Evolutionary conservation across 2,888 invertebrate genomes (phyloP).

Genomic region (Lypha dubia): DNA sequence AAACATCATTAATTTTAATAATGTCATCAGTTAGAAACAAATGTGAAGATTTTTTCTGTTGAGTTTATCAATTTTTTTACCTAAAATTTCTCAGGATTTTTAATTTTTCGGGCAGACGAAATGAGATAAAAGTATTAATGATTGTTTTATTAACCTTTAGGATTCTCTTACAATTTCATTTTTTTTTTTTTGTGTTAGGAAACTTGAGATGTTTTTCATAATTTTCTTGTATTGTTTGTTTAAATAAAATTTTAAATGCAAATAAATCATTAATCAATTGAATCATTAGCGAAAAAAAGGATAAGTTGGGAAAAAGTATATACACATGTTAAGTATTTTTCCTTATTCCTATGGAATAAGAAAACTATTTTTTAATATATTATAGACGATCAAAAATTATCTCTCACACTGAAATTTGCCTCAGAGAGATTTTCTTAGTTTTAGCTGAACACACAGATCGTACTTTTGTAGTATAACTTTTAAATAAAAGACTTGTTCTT

Average conservation of each 20-base stretch:
- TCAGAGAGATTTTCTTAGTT: no score
- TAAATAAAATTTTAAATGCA: conserved; percentile 21
- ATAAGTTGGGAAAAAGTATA: neutral
- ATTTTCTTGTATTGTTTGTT: conserved; percentile 31
- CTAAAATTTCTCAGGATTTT: conserved; percentile 15
- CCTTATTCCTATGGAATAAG: neutral
- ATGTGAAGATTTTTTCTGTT: neutral
- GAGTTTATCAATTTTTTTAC: conserved; percentile 29
- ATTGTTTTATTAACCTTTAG: conserved; percentile 11
- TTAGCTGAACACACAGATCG: no score
- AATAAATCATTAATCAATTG: conserved; percentile 61
- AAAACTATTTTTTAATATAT: neutral
- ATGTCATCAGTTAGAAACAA: conserved; percentile 77
- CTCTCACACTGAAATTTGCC: no score
- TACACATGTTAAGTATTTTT: neutral
- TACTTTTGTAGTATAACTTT: no score
- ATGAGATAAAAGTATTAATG: conserved; percentile 38
- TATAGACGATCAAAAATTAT: no score
- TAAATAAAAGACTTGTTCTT: no score
- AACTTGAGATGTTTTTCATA: conserved; percentile 43
- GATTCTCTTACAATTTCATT: no score
- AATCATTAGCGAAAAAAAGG: conserved; percentile 43
- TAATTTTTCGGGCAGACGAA: conserved; percentile 6
- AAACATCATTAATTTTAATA: conserved; percentile 81
- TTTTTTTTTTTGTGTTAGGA: neutral